Evolutionary conservation across 1,140 invertebrate species (phyloP).

Genomic region (Lasaia peninsularis): DNA sequence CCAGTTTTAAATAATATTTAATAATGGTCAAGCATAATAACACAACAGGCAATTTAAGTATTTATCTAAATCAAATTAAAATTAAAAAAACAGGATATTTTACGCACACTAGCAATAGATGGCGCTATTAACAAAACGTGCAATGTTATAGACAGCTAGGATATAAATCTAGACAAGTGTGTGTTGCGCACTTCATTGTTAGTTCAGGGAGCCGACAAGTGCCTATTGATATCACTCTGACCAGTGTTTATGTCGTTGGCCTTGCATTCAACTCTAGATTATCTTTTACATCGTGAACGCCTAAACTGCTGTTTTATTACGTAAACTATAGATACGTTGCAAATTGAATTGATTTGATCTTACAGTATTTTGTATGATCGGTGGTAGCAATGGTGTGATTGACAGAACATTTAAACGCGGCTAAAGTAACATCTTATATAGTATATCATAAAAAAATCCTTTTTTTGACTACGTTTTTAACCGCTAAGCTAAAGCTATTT

Average conservation of each 20-base stretch:
- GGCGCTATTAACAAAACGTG: constrained; percentile 3
- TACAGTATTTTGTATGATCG: background rate
- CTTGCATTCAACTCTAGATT: constrained; percentile 13
- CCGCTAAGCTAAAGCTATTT: too few species aligned
- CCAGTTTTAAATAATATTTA: too few species aligned
- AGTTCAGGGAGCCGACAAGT: background rate
- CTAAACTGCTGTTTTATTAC: constrained; percentile 1
- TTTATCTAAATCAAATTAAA: too few species aligned
- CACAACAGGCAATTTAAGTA: too few species aligned
- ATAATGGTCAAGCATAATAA: too few species aligned
- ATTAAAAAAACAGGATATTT: too few species aligned
- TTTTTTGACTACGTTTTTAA: too few species aligned
- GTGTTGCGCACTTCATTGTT: constrained; percentile 11
- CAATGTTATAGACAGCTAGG: background rate
- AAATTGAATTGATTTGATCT: background rate
- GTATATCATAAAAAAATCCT: too few species aligned
- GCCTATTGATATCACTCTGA: constrained; percentile 5
- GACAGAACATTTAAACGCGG: too few species aligned
- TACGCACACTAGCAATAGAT: background rate
- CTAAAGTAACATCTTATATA: too few species aligned
- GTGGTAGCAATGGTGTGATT: too few species aligned
- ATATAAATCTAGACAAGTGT: constrained; percentile 5
- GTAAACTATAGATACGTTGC: background rate
- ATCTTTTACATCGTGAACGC: background rate
- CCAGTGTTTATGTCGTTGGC: constrained; percentile 6